Evolutionary conservation across 2,113 vertebrate species (phyloP), one percentile per base, ranked within the genome.

Genomic region (Chloropsis cyanopogon): DNA sequence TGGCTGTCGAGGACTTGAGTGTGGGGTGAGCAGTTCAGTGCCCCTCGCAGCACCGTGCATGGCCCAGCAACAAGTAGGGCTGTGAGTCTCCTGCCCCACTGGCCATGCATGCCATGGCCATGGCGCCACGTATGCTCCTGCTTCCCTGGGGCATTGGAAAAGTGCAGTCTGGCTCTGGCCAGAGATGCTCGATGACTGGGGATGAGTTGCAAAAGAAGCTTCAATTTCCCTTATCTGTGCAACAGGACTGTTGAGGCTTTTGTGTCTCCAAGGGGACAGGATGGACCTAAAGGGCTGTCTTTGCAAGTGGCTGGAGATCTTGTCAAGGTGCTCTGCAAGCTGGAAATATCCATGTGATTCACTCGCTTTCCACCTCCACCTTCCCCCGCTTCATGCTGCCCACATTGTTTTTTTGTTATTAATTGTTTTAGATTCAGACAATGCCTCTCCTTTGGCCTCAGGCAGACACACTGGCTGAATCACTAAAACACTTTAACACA

Each of bases 391-490:
- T 46, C 3, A 0, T 77, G 61, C 83, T 96, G 87, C 92, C 83
- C 91, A 73, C 87, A 71, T 88, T 96, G 49, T 79, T 94, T 91
- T 95, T 94, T 96, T 93, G 82, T 86, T 91, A 91, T 88, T 92
- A 95, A 96, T 95, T 93, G 63, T 87, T 95, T 93, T 86, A 90
- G 76, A 94, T 88, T 96, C 93, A 95, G 93, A 96, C 92, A 96
- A 95, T 94, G 92, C 95, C 90, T 96, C 95, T 95, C 83, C 92
- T 97, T 86, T 97, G 80, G 95, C 96, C 95, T 93, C 76, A 84
- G 95, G 93, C 95, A 96, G 90, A 86, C 23, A 7, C 84, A 82
- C 79, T 70, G 82, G 76, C 92, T 95, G 90, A 96, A 96, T 96
- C 95, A 95, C 90, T 95, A 81, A 78, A 95, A 88, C 86, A 81